Evolutionary conservation across 2,797 vertebrate genomes (phyloP).

Genomic region (Takifugu ocellatus): DNA sequence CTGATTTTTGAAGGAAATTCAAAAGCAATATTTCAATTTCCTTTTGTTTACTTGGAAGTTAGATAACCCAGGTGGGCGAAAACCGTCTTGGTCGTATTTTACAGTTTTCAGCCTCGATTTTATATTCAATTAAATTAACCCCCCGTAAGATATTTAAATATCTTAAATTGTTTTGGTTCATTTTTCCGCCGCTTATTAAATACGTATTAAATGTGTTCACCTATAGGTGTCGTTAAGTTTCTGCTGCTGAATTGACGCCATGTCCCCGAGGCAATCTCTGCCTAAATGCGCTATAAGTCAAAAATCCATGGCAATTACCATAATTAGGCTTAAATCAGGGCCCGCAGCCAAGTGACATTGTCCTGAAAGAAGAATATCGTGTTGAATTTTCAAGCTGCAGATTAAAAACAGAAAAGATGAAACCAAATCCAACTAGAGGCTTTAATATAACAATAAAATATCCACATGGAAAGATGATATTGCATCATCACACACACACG

Average conservation of each 20-base stretch:
- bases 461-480: slow-evolving; percentile 8
- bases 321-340: slow-evolving; percentile 73
- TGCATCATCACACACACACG: slow-evolving; percentile 3
- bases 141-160: no score
- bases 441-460: slow-evolving; percentile 14
- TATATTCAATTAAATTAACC: no score
- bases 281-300: slow-evolving; percentile 48
- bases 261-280: slow-evolving; percentile 30
- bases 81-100: no score
- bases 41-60: no score
- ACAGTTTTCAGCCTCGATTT: no score
- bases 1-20: no score
- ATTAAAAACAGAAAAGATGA: slow-evolving; percentile 35
- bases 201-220: background rate
- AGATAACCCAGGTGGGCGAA: no score
- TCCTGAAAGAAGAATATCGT: slow-evolving; percentile 47
- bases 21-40: no score
- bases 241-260: slow-evolving; percentile 14
- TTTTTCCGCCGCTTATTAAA: background rate
- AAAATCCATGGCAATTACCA: slow-evolving; percentile 72
- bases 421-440: slow-evolving; percentile 22
- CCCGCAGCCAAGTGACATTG: slow-evolving; percentile 48
- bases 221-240: background rate
- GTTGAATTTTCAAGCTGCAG: slow-evolving; percentile 29
- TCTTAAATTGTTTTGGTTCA: no score